Evolutionary conservation across 2,888 invertebrate genomes (phyloP).

Genomic region (Leptinotarsa rubiginosa): DNA sequence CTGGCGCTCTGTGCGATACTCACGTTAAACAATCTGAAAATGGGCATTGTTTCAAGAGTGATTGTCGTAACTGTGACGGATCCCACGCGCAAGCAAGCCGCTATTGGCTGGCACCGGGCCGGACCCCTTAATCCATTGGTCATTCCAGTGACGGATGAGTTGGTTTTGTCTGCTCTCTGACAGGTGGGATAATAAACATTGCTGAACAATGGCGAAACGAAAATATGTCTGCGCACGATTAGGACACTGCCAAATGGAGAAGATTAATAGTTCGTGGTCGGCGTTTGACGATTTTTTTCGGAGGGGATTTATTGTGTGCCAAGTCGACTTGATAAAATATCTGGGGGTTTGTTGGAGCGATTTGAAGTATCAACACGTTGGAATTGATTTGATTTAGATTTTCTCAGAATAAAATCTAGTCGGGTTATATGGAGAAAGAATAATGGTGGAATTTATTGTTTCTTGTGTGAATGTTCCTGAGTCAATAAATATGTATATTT

Average conservation of each 20-base stretch:
- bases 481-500: too few relatives aligned
- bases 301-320: conserved; percentile 8
- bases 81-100: conserved; percentile 64
- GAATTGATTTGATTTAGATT: not conserved
- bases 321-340: not conserved
- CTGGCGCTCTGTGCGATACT: conserved; percentile 23
- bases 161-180: conserved; percentile 61
- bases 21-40: conserved; percentile 38
- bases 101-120: conserved; percentile 62
- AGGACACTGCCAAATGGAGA: conserved; percentile 35
- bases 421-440: too few relatives aligned
- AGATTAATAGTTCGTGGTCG: conserved; percentile 11
- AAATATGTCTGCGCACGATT: conserved; percentile 44
- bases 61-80: conserved; percentile 58
- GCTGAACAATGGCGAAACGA: conserved; percentile 61
- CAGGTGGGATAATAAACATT: conserved; percentile 63
- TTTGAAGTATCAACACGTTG: not conserved
- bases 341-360: not conserved
- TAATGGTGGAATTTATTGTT: too few relatives aligned
- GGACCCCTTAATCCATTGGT: conserved; percentile 59
- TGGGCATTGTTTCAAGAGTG: conserved; percentile 49
- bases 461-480: too few relatives aligned
- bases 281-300: not conserved
- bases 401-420: not conserved
- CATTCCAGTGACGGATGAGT: conserved; percentile 61